phyloP scores from a whole-genome alignment of 2,888 invertebrate species.

The Mantis religiosa region DNA sequence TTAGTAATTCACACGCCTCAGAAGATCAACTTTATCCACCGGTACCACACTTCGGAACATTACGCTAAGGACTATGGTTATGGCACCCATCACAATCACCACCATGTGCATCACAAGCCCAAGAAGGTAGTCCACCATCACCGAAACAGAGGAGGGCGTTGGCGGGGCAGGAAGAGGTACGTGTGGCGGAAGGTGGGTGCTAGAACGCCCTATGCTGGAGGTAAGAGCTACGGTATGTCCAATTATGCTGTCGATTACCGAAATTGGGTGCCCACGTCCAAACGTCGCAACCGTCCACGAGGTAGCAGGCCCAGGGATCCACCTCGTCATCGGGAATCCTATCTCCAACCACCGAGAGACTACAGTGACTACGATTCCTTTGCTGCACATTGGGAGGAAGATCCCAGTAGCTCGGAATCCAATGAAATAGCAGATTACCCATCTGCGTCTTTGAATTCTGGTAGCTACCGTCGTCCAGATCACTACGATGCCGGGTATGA shows the following conservation, averaged over 20 bases:
- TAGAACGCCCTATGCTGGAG: neutral
- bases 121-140: neutral
- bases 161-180: constrained; percentile 14
- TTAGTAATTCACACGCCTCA: constrained; percentile 26
- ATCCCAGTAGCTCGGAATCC: neutral
- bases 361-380: neutral
- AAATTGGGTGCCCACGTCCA: constrained; percentile 13
- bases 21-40: constrained; percentile 23
- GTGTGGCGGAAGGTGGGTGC: neutral
- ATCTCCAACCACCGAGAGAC: neutral
- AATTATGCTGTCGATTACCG: constrained; percentile 24
- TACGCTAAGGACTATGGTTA: constrained; percentile 27
- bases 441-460: neutral
- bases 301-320: neutral
- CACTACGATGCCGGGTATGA: neutral
- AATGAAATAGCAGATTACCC: neutral
- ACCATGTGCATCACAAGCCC: neutral
- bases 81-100: neutral
- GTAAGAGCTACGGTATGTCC: constrained; percentile 20
- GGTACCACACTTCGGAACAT: constrained; percentile 19
- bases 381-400: neutral
- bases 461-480: neutral
- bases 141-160: neutral
- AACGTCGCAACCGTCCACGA: neutral
- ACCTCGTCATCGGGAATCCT: neutral